Evolutionary conservation across 2,888 invertebrate genomes (phyloP), one percentile per base, ranked within the genome.

Genomic region (Hyposoter didymator): DNA sequence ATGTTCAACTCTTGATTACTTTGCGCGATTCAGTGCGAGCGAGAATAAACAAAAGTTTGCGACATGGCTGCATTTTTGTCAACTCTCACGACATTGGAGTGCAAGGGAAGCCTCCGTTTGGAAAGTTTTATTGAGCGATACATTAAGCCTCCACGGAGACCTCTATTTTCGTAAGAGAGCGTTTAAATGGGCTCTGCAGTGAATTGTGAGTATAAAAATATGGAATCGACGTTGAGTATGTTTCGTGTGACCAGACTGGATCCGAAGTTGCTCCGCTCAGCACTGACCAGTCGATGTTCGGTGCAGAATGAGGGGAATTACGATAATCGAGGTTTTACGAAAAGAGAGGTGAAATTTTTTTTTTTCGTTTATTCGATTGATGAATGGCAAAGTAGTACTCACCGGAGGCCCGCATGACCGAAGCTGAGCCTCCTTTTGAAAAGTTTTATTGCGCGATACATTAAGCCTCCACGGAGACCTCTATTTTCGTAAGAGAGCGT

Each of bases 361-460:
- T 28, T 59, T 32, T 39, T 39, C 39, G 32, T n/a, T 62, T 49
- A 49, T 35, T 17, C 49, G 59, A 52, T 76, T 64, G 35, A 67
- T 49, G n/a, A 78, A 78, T 22, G 35, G 47, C 8, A 12, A n/a
- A 28, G 14, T 87, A 95, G 39, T 39, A 39, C 95, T 96, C 94
- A 97, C 98, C 98, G 90, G n/a, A 97, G 96, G 94, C 97, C 97
- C 88, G 97, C 97, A 94, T 98, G 98, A 94, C 98, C 98, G 92
- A 98, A 97, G 94, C 97, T n/a, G n/a, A n/a, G n/a, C n/a, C n/a
- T n/a, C n/a, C n/a, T n/a, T n/a, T n/a, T n/a, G n/a, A n/a, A 55
- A 47, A 78, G 64, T 39, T 59, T 62, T 49, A 45, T 67, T 39
- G 39, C 12, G 28, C n/a, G n/a, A 64, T 84, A 64, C 43, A 55